A percentile compares a stretch with the other conserved stretches of the same genome.
These are phyloP conservation scores for Molanna angustata DNA, from an alignment of 2,888 invertebrate genomes.

Conservation along the genomic window DNA sequence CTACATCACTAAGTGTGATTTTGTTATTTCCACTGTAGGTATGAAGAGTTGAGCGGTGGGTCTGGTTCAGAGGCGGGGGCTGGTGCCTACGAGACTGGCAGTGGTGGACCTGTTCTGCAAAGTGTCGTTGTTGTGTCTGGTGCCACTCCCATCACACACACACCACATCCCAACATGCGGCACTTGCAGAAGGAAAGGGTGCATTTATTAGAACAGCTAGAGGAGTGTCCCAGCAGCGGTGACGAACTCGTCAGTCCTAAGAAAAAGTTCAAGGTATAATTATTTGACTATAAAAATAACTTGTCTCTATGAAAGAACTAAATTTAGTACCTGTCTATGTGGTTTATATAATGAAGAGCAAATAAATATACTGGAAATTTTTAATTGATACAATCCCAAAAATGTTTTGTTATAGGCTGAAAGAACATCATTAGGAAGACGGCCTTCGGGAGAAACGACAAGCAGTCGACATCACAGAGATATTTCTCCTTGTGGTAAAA, in stretches of 20 bases:
- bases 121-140: conserved; percentile 54
- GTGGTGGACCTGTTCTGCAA: conserved; percentile 42
- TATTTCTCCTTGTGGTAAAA: conserved; percentile 27
- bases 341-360: not conserved
- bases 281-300: not conserved
- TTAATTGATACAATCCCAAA: no score
- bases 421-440: conserved; percentile 34
- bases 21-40: no score
- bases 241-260: conserved; percentile 66
- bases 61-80: conserved; percentile 53
- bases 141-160: conserved; percentile 39
- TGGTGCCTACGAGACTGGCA: conserved; percentile 45
- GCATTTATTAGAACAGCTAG: conserved; percentile 66
- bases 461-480: conserved; percentile 48
- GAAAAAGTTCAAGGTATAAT: conserved; percentile 57
- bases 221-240: conserved; percentile 68
- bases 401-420: conserved; percentile 37
- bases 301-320: not conserved
- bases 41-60: conserved; percentile 73
- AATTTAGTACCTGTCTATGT: not conserved
- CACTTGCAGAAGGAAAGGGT: conserved; percentile 69
- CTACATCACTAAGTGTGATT: no score
- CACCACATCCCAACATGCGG: conserved; percentile 52
- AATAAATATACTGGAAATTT: no score
- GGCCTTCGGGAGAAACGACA: conserved; percentile 33